Evolutionary conservation across 37 sponge, comb jelly and placozoan species (phyloP).

Genomic region (Petrosia ficiformis): DNA sequence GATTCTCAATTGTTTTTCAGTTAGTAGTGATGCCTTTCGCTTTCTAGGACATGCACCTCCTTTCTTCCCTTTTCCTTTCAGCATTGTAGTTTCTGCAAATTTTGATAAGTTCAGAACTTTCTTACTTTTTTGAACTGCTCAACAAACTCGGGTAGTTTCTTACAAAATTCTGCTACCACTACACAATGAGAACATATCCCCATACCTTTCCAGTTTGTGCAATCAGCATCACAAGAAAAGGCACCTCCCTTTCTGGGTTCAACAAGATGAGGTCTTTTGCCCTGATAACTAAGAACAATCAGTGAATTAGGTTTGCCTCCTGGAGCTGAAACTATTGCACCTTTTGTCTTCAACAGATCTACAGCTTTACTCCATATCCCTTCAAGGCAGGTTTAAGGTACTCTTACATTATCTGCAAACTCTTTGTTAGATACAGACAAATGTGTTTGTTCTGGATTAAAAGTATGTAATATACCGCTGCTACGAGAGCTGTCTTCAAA

Average conservation of each 20-base stretch:
- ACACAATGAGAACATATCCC: slow-evolving; percentile 28
- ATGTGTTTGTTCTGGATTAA: too few relatives aligned
- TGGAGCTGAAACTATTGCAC: slow-evolving; percentile 36
- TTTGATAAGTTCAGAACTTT: slow-evolving; percentile 25
- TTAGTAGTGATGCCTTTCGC: slow-evolving; percentile 1
- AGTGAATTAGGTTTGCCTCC: too few relatives aligned
- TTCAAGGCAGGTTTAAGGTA: slow-evolving; percentile 30
- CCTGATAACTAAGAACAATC: slow-evolving; percentile 38
- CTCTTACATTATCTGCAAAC: not conserved
- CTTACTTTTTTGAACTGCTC: slow-evolving; percentile 1
- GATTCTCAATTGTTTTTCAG: slow-evolving; percentile 8
- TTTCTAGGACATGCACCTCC: slow-evolving; percentile 11
- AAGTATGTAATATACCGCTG: too few relatives aligned
- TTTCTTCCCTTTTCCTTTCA: slow-evolving; percentile 34
- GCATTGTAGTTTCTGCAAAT: slow-evolving; percentile 22
- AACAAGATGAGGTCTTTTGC: slow-evolving; percentile 36
- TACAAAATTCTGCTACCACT: slow-evolving; percentile 14
- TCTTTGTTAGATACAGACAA: slow-evolving; percentile 18
- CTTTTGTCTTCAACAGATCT: slow-evolving; percentile 22
- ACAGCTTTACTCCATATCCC: slow-evolving; percentile 55
- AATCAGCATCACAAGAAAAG: slow-evolving; percentile 28
- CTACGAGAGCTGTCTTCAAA: too few relatives aligned
- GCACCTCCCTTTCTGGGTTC: slow-evolving; percentile 15
- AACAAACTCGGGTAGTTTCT: slow-evolving; percentile 8
- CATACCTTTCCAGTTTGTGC: slow-evolving; percentile 32